Evolutionary conservation across 2,113 vertebrate genomes (phyloP).

Genomic region (Crotalus horridus): DNA sequence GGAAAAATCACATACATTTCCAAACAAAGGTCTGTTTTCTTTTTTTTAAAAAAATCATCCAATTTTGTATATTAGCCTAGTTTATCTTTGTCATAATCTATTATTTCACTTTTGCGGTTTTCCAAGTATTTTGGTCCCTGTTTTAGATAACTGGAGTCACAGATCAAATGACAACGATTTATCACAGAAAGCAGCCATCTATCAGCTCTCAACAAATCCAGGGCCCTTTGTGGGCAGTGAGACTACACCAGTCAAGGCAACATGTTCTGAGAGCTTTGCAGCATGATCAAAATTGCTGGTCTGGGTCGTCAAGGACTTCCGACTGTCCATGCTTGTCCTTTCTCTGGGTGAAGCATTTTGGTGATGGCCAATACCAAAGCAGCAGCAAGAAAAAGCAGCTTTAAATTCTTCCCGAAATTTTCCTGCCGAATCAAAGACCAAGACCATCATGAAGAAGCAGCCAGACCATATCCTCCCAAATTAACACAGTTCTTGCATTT

Average conservation of each 20-base stretch:
- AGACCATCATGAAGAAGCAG: constrained; percentile 41
- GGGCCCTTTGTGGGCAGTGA: constrained; percentile 64
- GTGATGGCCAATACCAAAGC: constrained; percentile 62
- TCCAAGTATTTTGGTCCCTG: background rate
- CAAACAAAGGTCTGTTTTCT: constrained; percentile 26
- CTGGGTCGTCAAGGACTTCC: constrained; percentile 92
- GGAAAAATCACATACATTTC: constrained; percentile 5
- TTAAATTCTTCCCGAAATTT: constrained; percentile 97
- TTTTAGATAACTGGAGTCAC: background rate
- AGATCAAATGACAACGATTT: constrained; percentile 40
- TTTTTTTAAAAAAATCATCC: constrained; percentile 1
- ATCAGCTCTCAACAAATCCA: constrained; percentile 48
- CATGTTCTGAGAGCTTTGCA: constrained; percentile 86
- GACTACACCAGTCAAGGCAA: constrained; percentile 75
- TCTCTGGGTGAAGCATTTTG: constrained; percentile 71
- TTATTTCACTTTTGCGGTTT: background rate
- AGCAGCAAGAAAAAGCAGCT: constrained; percentile 89
- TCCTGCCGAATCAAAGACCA: constrained; percentile 70
- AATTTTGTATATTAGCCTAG: constrained; percentile 6
- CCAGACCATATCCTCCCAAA: constrained; percentile 7
- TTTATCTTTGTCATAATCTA: constrained; percentile 9
- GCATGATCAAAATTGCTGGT: constrained; percentile 85
- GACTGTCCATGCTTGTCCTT: constrained; percentile 82
- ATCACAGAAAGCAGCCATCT: constrained; percentile 33
- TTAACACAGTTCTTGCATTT: background rate